Evolutionary conservation across 1,140 invertebrate species (phyloP).

Genomic region (Melitaea cinxia): DNA sequence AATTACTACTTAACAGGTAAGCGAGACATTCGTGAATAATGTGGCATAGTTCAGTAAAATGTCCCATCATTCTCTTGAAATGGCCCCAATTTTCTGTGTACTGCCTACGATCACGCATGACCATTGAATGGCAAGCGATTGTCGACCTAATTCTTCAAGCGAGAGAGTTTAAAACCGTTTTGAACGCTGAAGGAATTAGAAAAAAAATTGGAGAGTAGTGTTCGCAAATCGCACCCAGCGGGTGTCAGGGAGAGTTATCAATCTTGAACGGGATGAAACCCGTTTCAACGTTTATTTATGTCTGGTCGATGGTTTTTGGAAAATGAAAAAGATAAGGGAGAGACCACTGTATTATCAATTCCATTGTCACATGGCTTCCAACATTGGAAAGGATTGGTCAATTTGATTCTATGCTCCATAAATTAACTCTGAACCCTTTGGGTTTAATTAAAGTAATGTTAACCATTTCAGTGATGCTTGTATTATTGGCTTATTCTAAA

Average conservation of each 20-base stretch:
- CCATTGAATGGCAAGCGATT: slow-evolving; percentile 23
- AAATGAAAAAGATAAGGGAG: slow-evolving; percentile 66
- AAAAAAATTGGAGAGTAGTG: slow-evolving; percentile 62
- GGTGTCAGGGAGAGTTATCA: slow-evolving; percentile 69
- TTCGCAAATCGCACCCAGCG: slow-evolving; percentile 67
- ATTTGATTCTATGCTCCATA: slow-evolving; percentile 4
- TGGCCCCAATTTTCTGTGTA: slow-evolving; percentile 63
- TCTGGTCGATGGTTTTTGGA: slow-evolving; percentile 63
- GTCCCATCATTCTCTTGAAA: slow-evolving; percentile 70
- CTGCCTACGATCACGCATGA: slow-evolving; percentile 64
- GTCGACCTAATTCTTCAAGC: slow-evolving; percentile 9
- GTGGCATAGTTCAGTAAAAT: slow-evolving; percentile 51
- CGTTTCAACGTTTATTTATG: slow-evolving; percentile 75
- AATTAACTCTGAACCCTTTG: slow-evolving; percentile 1
- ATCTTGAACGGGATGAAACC: slow-evolving; percentile 68
- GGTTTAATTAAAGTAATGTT: not conserved
- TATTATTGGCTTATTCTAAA: too few species aligned
- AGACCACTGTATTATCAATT: slow-evolving; percentile 35
- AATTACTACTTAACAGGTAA: slow-evolving; percentile 30
- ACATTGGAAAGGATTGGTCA: not conserved
- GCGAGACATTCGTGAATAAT: slow-evolving; percentile 27
- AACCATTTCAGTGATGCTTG: not conserved
- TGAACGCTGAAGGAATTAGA: slow-evolving; percentile 47
- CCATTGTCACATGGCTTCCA: slow-evolving; percentile 19
- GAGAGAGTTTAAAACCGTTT: slow-evolving; percentile 36